Base-by-base conservation (phyloP, 2,113 vertebrate genomes). In the Hucho hucho region DNA sequence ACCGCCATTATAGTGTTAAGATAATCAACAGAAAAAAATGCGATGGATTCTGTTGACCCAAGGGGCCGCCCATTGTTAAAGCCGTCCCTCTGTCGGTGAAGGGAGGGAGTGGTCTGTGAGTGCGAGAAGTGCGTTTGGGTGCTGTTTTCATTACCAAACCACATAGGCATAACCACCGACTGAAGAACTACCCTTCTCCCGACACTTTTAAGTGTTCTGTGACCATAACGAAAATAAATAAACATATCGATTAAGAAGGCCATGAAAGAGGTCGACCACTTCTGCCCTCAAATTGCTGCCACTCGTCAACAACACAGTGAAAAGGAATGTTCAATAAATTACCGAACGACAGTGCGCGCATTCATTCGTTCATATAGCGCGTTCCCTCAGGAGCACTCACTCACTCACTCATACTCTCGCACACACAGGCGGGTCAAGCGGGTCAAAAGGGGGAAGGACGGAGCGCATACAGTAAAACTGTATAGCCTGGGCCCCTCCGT, bases 101-200 rank as follows among this genome's bases (percentile, higher is more conserved):
- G n/a, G 71, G 14, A 75, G 87, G 84, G 79, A 86, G 87, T 83
- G 84, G 86, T 82, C 83, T 77, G 47, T 78, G 46, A 67, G 72
- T 20, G 82, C 32, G 56, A n/a, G 64, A 56, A 69, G 72, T 76
- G 65, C 26, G 29, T 70, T 4, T 61, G 76, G 76, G 77, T 81
- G 86, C 83, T 83, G 81, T 80, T 77, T 73, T 80, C 70, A 84
- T 73, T 82, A 73, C 76, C 72, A 80, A 67, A 76, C 74, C 71
- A 67, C 47, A 24, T 9, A 13, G 37, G n/a, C 47, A 67, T 16
- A 16, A 29, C 4, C 28, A 67, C 65, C 7, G 28, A 20, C 26
- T 67, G 3, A 67, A 37, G 4, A 67, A n/a, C 65, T 67, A 28
- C 28, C 26, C 1, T 9, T 18, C 5, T 29, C 28, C 28, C 20